Base-by-base conservation (phyloP, 2,113 vertebrate species). In the Synchiropus splendidus region DNA sequence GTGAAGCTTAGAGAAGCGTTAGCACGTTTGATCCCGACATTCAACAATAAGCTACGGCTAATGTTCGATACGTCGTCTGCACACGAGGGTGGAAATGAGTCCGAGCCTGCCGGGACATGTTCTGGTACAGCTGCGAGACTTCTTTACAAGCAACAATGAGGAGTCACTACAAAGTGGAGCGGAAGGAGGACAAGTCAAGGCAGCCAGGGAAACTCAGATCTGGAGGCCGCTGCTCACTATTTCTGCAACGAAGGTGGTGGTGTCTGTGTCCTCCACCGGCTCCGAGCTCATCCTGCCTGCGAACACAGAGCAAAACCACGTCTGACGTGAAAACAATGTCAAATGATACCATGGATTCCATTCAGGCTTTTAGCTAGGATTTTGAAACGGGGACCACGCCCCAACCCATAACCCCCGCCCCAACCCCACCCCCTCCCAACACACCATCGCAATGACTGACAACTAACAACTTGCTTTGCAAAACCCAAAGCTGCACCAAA, bases 211-310 rank as follows among this genome's bases (percentile, higher is more conserved):
- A 4, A 34, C 18, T 1, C 32, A 16, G 16, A 30, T 2, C 36
- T 33, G 33, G 9, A 47, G 31, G 34, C 18, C 39, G 10, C 16
- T 11, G 1, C 87, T 27, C 81, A 97, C 94, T 82, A 82, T 72
- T 60, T 87, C 73, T 64, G 86, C 82, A n/a, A 90, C 79, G 18
- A 94, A 83, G 65, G 85, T 91, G 77, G 90, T 98, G 14, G 94
- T 92, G 71, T 98, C 93, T 0, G 87, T 94, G 67, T 98, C 93
- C 68, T 98, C 93, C 65, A 98, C 92, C 0, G 94, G 94, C 47
- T 91, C 91, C 52, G 89, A 89, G 44, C 61, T 58, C 61, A 48
- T 82, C 64, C 78, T 83, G 62, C 82, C 91, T 91, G 74, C 14
- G 42, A 51, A 34, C 57, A 37, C 36, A 30, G 37, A 49, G 12